Conservation (phyloP, 2,888 invertebrate genomes). For the Lepidocyrtoides sp. region DNA sequence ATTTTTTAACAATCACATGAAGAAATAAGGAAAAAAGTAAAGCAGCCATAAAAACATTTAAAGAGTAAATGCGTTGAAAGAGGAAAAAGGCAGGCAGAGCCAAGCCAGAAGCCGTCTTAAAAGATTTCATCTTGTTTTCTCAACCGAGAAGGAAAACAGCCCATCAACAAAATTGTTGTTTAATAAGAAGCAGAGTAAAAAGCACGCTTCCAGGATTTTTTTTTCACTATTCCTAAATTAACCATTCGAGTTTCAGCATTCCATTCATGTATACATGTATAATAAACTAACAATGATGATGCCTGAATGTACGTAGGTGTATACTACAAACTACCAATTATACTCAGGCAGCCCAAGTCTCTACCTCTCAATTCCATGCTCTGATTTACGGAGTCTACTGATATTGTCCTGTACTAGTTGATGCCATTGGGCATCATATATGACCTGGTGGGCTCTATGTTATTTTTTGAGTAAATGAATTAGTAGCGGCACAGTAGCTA, state of each 20-base stretch:
- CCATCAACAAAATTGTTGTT: slow-evolving; percentile 9
- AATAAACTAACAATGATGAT: no score
- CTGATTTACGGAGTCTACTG: no score
- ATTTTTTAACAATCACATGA: background rate
- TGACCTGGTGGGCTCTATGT: no score
- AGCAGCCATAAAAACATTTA: slow-evolving; percentile 10
- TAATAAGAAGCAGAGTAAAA: background rate
- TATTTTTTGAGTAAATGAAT: no score
- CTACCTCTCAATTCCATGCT: no score
- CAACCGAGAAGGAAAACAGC: background rate
- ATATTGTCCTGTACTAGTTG: no score
- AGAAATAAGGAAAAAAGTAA: background rate
- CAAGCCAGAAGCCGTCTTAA: background rate
- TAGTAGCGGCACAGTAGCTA: no score
- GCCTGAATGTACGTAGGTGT: no score
- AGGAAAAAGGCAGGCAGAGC: background rate
- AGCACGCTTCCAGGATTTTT: slow-evolving; percentile 6
- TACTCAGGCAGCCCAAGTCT: no score
- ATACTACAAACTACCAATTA: no score
- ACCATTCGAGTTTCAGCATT: background rate
- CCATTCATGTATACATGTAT: background rate
- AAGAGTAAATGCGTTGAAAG: slow-evolving; percentile 23
- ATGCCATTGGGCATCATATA: no score
- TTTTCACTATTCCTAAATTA: background rate
- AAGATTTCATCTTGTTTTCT: slow-evolving; percentile 9